A percentile compares a stretch with the other conserved stretches of the same genome.
Conservation (phyloP, 1,140 invertebrate species). For the Micrasema minimum region DNA sequence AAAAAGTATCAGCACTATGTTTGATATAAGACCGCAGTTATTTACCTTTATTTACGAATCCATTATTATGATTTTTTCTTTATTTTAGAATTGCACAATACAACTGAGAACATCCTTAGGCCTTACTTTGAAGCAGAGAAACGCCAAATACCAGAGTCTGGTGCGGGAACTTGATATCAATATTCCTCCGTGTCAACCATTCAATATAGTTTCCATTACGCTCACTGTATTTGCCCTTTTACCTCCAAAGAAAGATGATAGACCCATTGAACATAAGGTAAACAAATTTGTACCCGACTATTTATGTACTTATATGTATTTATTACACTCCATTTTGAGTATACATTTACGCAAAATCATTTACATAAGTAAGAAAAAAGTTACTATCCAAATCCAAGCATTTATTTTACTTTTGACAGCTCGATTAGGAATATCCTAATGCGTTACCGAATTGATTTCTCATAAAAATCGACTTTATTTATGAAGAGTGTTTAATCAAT, state of each 20-base stretch:
- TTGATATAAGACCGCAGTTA: no score
- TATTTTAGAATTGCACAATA: slow-evolving; percentile 64
- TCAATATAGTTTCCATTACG: slow-evolving; percentile 71
- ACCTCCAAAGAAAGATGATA: slow-evolving; percentile 72
- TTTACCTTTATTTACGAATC: no score
- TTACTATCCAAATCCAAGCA: no score
- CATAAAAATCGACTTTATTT: no score
- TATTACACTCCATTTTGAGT: no score
- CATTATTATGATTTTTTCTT: not conserved
- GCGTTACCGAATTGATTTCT: no score
- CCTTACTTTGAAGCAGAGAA: slow-evolving; percentile 59
- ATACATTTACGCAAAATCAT: no score
- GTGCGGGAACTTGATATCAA: slow-evolving; percentile 71
- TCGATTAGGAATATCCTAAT: no score
- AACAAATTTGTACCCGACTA: not conserved
- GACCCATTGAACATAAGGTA: slow-evolving; percentile 68
- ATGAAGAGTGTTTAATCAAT: no score
- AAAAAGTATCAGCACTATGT: no score
- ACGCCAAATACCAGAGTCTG: slow-evolving; percentile 59
- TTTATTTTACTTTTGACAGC: no score
- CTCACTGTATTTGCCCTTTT: slow-evolving; percentile 78
- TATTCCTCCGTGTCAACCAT: slow-evolving; percentile 75
- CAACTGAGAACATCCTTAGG: slow-evolving; percentile 66
- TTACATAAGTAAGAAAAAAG: no score
- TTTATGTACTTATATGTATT: not conserved